Evolutionary conservation across 2,797 vertebrate species (phyloP).

Genomic region (Fundulus diaphanus): DNA sequence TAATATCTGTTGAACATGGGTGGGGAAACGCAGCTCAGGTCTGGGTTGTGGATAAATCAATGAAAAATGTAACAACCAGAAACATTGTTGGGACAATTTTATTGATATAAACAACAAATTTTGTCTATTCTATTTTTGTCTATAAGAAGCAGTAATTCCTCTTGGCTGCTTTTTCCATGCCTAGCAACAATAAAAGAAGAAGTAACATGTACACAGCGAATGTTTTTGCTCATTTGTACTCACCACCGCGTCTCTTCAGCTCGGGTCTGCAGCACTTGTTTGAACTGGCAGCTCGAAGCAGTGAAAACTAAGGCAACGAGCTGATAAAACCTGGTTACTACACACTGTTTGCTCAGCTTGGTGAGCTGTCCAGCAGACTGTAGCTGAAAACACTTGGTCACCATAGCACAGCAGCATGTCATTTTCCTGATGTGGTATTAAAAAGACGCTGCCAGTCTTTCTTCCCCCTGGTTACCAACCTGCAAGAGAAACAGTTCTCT

Average conservation of each 20-base stretch:
- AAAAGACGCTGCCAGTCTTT: neutral
- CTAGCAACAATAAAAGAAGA: too few species aligned
- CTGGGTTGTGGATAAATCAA: neutral
- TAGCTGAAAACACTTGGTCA: conserved; percentile 31
- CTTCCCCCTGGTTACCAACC: neutral
- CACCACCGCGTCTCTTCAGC: conserved; percentile 4
- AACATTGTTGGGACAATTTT: neutral
- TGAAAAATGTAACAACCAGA: neutral
- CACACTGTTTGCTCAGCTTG: conserved; percentile 30
- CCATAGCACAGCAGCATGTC: conserved; percentile 25
- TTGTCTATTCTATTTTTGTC: neutral
- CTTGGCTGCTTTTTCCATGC: neutral
- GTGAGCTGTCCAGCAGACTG: conserved; percentile 13
- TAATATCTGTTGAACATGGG: neutral
- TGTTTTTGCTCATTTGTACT: neutral
- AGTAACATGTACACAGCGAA: neutral
- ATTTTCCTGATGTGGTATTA: conserved; percentile 8
- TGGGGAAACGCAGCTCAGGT: neutral
- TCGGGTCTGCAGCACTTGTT: conserved; percentile 8
- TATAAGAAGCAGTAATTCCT: neutral
- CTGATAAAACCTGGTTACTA: conserved; percentile 5
- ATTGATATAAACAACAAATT: neutral
- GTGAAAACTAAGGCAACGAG: conserved; percentile 11
- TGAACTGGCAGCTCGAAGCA: neutral
- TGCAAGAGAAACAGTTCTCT: neutral